These are phyloP conservation scores for Netelia virgata DNA, from an alignment of 2,888 invertebrate species.

Conservation along the genomic window DNA sequence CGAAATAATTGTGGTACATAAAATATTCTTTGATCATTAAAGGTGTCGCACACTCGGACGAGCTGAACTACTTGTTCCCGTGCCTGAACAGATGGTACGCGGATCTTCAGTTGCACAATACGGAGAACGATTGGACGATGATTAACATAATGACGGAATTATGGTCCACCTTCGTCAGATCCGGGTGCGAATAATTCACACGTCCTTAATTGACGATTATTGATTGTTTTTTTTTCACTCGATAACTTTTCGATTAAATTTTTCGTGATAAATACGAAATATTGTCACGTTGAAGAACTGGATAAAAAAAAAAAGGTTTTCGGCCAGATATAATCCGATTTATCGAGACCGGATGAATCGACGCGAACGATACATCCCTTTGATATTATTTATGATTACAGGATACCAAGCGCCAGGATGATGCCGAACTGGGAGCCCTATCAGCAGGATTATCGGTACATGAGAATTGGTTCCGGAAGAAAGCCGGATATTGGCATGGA, in stretches of 20 bases:
- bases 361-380: neutral
- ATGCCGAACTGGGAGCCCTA: conserved; percentile 78
- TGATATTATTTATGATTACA: conserved; percentile 61
- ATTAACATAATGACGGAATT: conserved; percentile 79
- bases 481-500: conserved; percentile 73
- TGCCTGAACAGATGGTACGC: conserved; percentile 66
- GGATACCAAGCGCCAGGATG: conserved; percentile 76
- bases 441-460: conserved; percentile 72
- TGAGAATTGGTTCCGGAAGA: conserved; percentile 76
- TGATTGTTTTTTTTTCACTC: neutral
- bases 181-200: conserved; percentile 75
- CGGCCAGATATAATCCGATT: neutral
- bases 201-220: neutral
- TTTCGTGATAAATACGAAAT: neutral
- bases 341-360: neutral
- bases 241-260: neutral
- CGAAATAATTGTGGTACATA: neutral
- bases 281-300: too few relatives aligned
- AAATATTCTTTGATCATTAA: conserved; percentile 31
- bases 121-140: conserved; percentile 75
- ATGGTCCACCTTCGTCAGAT: conserved; percentile 77
- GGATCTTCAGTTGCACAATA: conserved; percentile 72
- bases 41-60: conserved; percentile 78
- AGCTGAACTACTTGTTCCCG: conserved; percentile 79
- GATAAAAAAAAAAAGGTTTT: neutral